These are phyloP conservation scores for Parascotia fuliginaria DNA, from an alignment of 2,888 invertebrate genomes.

Conservation along the genomic window DNA sequence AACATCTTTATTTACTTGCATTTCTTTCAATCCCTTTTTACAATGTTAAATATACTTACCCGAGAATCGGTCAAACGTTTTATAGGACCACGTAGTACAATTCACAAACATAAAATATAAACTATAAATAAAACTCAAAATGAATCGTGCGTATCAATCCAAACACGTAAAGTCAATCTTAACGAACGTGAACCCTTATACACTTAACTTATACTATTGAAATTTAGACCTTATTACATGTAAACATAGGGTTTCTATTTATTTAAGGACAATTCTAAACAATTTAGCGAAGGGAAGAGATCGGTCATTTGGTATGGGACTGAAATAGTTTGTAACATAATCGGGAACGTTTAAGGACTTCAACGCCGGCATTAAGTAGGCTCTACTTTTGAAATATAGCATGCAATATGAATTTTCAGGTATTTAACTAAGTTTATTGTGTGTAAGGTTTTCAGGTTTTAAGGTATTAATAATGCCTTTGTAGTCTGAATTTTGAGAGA, in stretches of 20 bases:
- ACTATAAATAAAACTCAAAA: slow-evolving; percentile 44
- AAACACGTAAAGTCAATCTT: slow-evolving; percentile 43
- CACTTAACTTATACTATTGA: not conserved
- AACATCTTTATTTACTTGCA: too few relatives aligned
- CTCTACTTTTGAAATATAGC: slow-evolving; percentile 32
- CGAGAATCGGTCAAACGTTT: not conserved
- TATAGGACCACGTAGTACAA: slow-evolving; percentile 2
- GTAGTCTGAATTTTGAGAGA: too few relatives aligned
- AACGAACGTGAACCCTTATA: slow-evolving; percentile 40
- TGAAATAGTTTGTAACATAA: slow-evolving; percentile 47
- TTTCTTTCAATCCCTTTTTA: not conserved
- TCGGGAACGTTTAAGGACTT: slow-evolving; percentile 37
- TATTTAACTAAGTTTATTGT: slow-evolving; percentile 13
- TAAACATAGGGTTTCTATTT: not conserved
- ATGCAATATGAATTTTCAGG: slow-evolving; percentile 33
- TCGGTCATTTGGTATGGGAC: slow-evolving; percentile 44
- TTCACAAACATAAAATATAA: slow-evolving; percentile 23
- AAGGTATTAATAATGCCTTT: not conserved
- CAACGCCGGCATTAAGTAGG: slow-evolving; percentile 39
- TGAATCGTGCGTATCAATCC: slow-evolving; percentile 38
- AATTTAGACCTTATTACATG: slow-evolving; percentile 13
- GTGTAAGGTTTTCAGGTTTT: not conserved
- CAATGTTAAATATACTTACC: not conserved
- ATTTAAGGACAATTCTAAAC: slow-evolving; percentile 22
- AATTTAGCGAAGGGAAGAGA: slow-evolving; percentile 36